phyloP scores from a whole-genome alignment of 2,888 invertebrate species.

The Napeogenes inachia region DNA sequence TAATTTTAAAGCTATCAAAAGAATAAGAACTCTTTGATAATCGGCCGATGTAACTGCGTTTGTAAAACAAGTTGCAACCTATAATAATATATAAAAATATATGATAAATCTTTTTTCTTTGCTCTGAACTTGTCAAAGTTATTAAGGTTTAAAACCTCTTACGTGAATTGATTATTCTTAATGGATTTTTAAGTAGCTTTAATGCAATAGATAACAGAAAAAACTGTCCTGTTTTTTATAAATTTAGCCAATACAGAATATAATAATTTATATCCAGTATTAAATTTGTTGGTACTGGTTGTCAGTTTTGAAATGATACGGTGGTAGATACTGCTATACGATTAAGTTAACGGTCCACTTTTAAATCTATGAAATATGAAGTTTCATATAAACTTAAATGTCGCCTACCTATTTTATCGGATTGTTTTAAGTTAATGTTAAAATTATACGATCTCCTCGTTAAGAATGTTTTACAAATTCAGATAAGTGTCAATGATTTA shows the following conservation, averaged over 20 bases:
- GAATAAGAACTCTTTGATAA: constrained; percentile 7
- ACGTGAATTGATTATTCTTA: constrained; percentile 4
- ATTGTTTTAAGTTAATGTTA: no score
- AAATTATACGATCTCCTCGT: no score
- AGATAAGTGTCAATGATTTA: no score
- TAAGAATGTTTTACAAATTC: no score
- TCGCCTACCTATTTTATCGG: no score
- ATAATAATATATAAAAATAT: background rate
- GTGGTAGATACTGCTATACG: no score
- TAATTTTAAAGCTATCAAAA: background rate
- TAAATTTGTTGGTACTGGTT: no score
- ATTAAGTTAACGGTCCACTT: background rate
- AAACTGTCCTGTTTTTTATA: constrained; percentile 1
- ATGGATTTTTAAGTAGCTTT: constrained; percentile 7
- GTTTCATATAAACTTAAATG: no score
- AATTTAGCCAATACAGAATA: no score
- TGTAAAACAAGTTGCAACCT: background rate
- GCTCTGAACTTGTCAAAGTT: background rate
- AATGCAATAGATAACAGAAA: background rate
- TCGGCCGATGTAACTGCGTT: constrained; percentile 3
- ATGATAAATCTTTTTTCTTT: background rate
- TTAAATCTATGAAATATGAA: constrained; percentile 5
- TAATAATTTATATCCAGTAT: no score
- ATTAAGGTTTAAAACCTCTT: background rate
- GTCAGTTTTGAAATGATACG: no score